Evolutionary conservation across 2,888 invertebrate species (phyloP), one percentile per base, ranked within the genome.

Genomic region (Microplitis manilae): DNA sequence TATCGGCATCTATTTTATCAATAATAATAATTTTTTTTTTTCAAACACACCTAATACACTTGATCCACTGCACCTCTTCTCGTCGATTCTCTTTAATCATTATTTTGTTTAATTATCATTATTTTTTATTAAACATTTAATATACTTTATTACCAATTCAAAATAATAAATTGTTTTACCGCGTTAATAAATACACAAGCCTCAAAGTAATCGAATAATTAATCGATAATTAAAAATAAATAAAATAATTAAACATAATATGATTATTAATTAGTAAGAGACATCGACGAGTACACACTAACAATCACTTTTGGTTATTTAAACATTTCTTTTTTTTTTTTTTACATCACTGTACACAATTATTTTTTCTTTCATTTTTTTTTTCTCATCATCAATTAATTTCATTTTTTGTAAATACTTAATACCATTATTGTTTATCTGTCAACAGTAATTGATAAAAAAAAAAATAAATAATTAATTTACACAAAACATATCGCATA

Each of bases 281-380:
- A 76, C 50, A 71, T 76, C 71, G 76, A 76, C 76, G 71, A 76
- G 76, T 76, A 71, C 76, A 76, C 76, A 71, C 50, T 50, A 76
- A 76, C 76, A 76, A 64, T 67, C 76, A 76, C 76, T 76, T 76
- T 67, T 64, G 50, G 50, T 50, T 50, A 50, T 50, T 50, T 50
- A 50, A 50, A 50, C 13, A 50, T 50, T 50, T 30, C 30, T 30
- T 30, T 30, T 30, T 20, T 20, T 20, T 30, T 30, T 79, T 85
- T 86, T 84, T 87, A 88, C 88, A 89, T 87, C 89, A 89, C 89
- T 89, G 85, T 87, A 88, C 89, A 89, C 89, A 84, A 83, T 83
- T 84, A 83, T 75, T 75, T 73, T 73, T 77, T 69, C 69, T 75
- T 67, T 76, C 64, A 65, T 38, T 68, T 68, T 41, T 40, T 15